Percentiles rank a stretch among this genome's conserved stretches.
Conservation (phyloP, 2,888 invertebrate species). For the Horisme vitalbata region DNA sequence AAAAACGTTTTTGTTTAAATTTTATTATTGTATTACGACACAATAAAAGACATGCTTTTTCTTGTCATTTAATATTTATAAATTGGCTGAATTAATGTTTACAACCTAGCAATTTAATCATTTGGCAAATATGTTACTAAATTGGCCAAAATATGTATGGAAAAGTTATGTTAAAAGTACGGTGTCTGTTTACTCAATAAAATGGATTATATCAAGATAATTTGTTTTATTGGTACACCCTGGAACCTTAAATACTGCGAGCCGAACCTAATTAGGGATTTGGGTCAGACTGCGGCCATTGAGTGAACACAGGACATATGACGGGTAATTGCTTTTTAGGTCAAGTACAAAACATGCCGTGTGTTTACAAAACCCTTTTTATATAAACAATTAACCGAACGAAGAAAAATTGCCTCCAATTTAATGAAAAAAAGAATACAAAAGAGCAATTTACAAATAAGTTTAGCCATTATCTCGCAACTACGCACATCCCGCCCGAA, state of each 20-base stretch:
- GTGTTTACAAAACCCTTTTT: constrained; percentile 15
- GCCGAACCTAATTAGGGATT: constrained; percentile 28
- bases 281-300: constrained; percentile 21
- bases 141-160: background rate
- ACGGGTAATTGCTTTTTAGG: constrained; percentile 30
- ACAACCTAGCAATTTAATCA: background rate
- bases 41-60: too few relatives aligned
- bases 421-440: background rate
- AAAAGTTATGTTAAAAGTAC: constrained; percentile 2
- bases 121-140: background rate
- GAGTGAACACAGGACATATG: constrained; percentile 12
- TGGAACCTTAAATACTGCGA: constrained; percentile 16
- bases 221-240: constrained; percentile 28
- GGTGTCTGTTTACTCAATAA: constrained; percentile 34
- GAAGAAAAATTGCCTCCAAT: background rate
- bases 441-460: constrained; percentile 23
- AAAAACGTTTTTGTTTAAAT: too few relatives aligned
- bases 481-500: constrained; percentile 21
- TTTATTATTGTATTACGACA: too few relatives aligned
- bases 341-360: constrained; percentile 21
- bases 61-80: too few relatives aligned
- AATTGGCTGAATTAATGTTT: background rate
- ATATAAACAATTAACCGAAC: background rate
- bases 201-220: constrained; percentile 25
- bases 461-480: constrained; percentile 26